Conservation (phyloP, 2,888 invertebrate species). For the Eristalis arbustorum region DNA sequence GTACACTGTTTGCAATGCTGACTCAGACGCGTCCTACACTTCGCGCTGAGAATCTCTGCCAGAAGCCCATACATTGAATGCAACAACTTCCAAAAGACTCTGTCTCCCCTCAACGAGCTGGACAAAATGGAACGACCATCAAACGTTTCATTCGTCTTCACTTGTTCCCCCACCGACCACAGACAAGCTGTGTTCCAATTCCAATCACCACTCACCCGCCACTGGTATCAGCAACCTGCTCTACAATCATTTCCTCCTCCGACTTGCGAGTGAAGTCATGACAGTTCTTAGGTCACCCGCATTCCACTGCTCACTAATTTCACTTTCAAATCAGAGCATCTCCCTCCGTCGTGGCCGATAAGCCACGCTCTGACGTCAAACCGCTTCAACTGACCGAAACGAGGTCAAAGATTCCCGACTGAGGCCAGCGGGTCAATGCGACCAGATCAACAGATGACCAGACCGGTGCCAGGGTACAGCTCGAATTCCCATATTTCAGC, state of each 20-base stretch:
- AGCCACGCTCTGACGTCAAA: slow-evolving; percentile 7
- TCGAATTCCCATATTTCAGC: background rate
- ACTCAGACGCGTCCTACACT: too few species aligned
- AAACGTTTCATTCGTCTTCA: too few species aligned
- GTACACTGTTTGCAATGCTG: too few species aligned
- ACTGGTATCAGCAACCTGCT: background rate
- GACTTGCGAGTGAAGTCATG: background rate
- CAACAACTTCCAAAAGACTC: too few species aligned
- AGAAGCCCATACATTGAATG: too few species aligned
- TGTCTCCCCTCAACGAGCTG: too few species aligned
- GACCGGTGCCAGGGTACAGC: background rate
- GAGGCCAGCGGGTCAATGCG: background rate
- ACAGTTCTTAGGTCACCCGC: background rate
- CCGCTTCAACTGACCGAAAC: background rate
- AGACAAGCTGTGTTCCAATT: background rate
- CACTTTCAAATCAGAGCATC: background rate
- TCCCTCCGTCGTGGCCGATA: slow-evolving; percentile 3
- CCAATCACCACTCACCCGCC: background rate
- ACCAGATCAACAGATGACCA: background rate
- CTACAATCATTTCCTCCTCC: background rate
- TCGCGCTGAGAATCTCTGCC: too few species aligned
- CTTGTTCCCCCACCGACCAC: background rate
- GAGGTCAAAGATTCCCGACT: background rate
- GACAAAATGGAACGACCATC: too few species aligned
- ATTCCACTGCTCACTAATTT: background rate